phyloP scores from a whole-genome alignment of 2,113 vertebrate genomes.

The Peucedramus taeniatus region DNA sequence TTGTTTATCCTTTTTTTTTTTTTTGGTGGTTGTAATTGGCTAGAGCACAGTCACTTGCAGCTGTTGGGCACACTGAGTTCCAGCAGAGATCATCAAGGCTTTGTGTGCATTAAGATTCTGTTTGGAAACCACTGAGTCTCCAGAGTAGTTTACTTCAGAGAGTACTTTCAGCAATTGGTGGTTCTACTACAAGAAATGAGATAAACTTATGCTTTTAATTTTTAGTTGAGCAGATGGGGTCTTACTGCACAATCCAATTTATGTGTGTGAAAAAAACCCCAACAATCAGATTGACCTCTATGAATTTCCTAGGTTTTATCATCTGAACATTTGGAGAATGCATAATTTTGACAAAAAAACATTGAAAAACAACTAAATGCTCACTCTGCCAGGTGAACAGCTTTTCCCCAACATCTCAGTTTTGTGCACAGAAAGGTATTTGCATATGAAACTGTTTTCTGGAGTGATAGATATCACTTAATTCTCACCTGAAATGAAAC shows the following conservation, averaged over 20 bases:
- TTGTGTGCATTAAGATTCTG: conserved; percentile 19
- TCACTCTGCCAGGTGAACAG: neutral
- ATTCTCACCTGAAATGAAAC: neutral
- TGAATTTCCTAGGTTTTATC: neutral
- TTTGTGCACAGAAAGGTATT: neutral
- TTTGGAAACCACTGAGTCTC: conserved; percentile 32
- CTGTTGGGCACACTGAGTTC: conserved; percentile 59
- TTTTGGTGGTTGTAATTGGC: conserved; percentile 67
- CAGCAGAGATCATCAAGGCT: conserved; percentile 45
- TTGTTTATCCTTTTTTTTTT: conserved; percentile 68
- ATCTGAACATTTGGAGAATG: neutral
- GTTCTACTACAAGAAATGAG: neutral
- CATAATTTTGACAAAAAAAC: neutral
- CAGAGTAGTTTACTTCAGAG: neutral
- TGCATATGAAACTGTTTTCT: neutral
- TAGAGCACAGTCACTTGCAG: conserved; percentile 66
- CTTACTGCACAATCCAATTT: neutral
- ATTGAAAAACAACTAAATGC: neutral
- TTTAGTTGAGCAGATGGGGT: neutral
- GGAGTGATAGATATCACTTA: accelerated
- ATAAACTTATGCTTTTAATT: neutral
- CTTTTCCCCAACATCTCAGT: accelerated
- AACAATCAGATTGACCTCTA: neutral
- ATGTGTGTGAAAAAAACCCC: accelerated
- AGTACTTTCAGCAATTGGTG: neutral